Percentiles rank a stretch among this genome's conserved stretches.
These are phyloP conservation scores for Geotrupes spiniger DNA, from an alignment of 2,888 invertebrate species.

Conservation along the genomic window DNA sequence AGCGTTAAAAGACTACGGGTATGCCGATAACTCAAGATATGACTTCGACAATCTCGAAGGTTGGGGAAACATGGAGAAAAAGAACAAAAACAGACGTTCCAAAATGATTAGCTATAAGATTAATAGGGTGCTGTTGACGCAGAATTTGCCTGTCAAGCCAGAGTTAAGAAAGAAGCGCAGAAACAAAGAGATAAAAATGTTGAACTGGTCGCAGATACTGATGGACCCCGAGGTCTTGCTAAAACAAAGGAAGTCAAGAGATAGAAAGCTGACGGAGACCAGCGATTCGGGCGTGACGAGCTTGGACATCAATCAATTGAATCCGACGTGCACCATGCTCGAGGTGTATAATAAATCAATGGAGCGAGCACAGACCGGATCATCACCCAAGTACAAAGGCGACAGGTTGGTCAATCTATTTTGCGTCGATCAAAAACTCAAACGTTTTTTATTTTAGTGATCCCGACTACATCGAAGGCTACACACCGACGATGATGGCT, in stretches of 20 bases:
- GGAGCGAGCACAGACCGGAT: constrained; percentile 49
- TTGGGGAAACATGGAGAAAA: constrained; percentile 48
- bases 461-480: constrained; percentile 44
- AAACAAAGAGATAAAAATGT: constrained; percentile 52
- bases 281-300: constrained; percentile 49
- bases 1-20: constrained; percentile 61
- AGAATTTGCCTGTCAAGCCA: constrained; percentile 61
- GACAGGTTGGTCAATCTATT: constrained; percentile 39
- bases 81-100: constrained; percentile 31
- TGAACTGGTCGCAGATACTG: constrained; percentile 67
- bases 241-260: constrained; percentile 50
- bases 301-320: constrained; percentile 53
- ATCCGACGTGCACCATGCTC: constrained; percentile 72
- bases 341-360: constrained; percentile 62
- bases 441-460: constrained; percentile 16
- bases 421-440: constrained; percentile 14
- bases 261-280: constrained; percentile 49
- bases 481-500: constrained; percentile 59
- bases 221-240: constrained; percentile 63
- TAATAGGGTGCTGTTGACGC: constrained; percentile 58
- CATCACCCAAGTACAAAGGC: constrained; percentile 35
- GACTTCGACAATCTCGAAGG: constrained; percentile 51
- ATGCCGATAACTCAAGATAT: constrained; percentile 39
- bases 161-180: constrained; percentile 51
- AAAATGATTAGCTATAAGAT: constrained; percentile 37